phyloP scores from a whole-genome alignment of 2,113 vertebrate genomes.

The Phylloscopus trochilus region DNA sequence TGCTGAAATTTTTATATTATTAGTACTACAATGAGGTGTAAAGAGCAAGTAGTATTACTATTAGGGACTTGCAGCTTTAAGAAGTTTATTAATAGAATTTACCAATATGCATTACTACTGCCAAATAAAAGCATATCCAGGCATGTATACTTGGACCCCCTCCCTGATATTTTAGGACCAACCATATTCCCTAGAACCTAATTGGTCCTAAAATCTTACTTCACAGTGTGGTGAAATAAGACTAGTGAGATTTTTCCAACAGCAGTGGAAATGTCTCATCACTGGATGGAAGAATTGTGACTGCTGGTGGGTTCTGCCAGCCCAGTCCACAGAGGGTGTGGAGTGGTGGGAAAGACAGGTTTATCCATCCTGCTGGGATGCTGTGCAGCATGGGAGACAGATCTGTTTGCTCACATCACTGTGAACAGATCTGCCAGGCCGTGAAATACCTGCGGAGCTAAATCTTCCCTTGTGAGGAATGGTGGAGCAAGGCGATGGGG shows the following conservation, averaged over 20 bases:
- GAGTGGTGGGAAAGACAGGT: accelerated
- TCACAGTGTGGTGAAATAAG: not conserved
- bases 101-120: not conserved
- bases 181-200: not conserved
- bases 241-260: not conserved
- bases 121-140: not conserved
- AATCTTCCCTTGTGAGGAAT: not conserved
- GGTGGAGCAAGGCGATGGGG: not conserved
- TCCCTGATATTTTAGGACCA: not conserved
- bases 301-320: not conserved
- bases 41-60: not conserved
- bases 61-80: not conserved
- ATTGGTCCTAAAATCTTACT: not conserved
- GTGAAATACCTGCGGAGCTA: not conserved
- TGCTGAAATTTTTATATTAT: not conserved
- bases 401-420: not conserved
- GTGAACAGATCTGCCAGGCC: accelerated
- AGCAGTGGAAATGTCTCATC: accelerated
- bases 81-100: not conserved
- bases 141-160: not conserved
- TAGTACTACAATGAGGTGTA: not conserved
- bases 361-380: not conserved
- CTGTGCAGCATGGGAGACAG: not conserved
- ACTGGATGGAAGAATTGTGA: not conserved
- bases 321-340: not conserved